Percentiles rank a stretch among this genome's conserved stretches.
These are phyloP conservation scores for Xiphorhynchus erythropygius DNA, from an alignment of 2,797 vertebrate genomes.

Conservation along the genomic window DNA sequence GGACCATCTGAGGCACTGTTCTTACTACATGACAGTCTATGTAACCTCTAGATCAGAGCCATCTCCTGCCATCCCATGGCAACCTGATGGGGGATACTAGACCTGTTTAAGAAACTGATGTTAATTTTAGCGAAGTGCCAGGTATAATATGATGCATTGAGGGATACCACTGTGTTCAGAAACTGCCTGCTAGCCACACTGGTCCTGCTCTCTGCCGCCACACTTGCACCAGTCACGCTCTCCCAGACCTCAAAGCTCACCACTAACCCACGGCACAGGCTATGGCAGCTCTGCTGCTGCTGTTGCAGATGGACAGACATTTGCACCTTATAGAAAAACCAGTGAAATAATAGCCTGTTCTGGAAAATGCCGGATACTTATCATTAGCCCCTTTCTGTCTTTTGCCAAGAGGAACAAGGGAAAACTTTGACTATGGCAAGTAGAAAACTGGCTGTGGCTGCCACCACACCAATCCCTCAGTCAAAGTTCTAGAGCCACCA, in stretches of 20 bases:
- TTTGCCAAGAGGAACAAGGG: background rate
- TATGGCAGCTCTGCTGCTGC: background rate
- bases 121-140: background rate
- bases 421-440: background rate
- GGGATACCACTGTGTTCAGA: background rate
- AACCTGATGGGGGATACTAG: background rate
- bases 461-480: background rate
- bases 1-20: background rate
- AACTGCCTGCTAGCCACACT: background rate
- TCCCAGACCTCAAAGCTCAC: background rate
- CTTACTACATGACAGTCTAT: background rate
- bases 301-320: background rate
- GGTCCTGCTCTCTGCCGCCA: background rate
- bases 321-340: background rate
- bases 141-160: background rate
- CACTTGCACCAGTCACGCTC: background rate
- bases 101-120: background rate
- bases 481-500: background rate
- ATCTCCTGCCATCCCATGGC: background rate
- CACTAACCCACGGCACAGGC: rapidly evolving
- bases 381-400: background rate
- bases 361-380: background rate
- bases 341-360: background rate
- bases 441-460: background rate
- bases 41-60: background rate